phyloP scores from a whole-genome alignment of 2,888 invertebrate species.

The Acleris sparsana region DNA sequence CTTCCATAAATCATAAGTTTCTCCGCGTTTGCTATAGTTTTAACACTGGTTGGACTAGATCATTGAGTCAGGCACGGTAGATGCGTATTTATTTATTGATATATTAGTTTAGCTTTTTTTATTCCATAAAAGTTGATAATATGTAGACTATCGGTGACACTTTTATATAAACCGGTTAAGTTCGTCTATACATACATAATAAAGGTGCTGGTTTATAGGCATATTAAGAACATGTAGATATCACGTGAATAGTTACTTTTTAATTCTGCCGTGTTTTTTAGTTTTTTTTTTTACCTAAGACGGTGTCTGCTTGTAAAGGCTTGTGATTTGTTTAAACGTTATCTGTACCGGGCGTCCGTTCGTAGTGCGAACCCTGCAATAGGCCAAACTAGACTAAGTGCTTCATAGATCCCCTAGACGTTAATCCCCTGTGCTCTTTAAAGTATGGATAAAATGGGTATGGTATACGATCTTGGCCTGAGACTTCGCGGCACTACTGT shows the following conservation, averaged over 20 bases:
- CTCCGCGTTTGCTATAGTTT: constrained; percentile 3
- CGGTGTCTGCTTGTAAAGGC: constrained; percentile 10
- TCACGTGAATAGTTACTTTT: not conserved
- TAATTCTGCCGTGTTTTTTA: not conserved
- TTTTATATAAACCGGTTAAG: too few relatives aligned
- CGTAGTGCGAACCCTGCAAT: constrained; percentile 37
- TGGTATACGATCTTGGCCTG: too few relatives aligned
- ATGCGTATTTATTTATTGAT: not conserved
- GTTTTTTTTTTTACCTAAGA: not conserved
- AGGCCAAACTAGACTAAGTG: constrained; percentile 64
- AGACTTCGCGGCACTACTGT: too few relatives aligned
- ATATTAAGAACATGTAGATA: too few relatives aligned
- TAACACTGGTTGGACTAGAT: constrained; percentile 9
- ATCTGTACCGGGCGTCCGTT: constrained; percentile 10
- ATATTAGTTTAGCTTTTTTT: too few relatives aligned
- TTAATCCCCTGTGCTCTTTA: not conserved
- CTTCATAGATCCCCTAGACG: constrained; percentile 41
- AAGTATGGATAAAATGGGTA: not conserved
- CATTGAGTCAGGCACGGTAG: constrained; percentile 4
- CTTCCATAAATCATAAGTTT: constrained; percentile 37
- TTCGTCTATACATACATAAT: too few relatives aligned
- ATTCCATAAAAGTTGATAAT: too few relatives aligned
- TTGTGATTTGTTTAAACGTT: constrained; percentile 22
- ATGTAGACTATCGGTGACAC: too few relatives aligned
- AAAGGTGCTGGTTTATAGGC: too few relatives aligned